Conservation (phyloP, 2,888 invertebrate genomes). For the Caenorhabditis sp. region DNA sequence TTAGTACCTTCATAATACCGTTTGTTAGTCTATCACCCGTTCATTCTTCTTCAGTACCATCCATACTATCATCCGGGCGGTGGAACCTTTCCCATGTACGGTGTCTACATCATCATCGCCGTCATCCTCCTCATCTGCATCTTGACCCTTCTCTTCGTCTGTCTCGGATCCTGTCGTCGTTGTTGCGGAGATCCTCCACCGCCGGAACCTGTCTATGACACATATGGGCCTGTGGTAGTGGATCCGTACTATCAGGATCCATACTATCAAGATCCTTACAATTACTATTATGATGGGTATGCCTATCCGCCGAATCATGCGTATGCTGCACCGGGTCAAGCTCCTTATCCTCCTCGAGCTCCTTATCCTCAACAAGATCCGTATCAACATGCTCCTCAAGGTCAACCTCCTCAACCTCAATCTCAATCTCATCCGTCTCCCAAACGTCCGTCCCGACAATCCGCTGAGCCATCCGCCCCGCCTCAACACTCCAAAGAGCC, state of each 20-base stretch:
- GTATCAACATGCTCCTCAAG: too few relatives aligned
- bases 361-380: too few relatives aligned
- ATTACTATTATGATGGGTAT: constrained; percentile 24
- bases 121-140: constrained; percentile 20
- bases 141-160: constrained; percentile 11
- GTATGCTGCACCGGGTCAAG: constrained; percentile 3
- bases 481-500: too few relatives aligned
- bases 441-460: too few relatives aligned
- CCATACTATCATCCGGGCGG: constrained; percentile 26
- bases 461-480: too few relatives aligned
- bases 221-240: constrained; percentile 16
- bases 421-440: too few relatives aligned
- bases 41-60: constrained; percentile 30
- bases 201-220: constrained; percentile 22
- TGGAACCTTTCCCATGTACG: constrained; percentile 39
- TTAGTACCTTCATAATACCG: background rate
- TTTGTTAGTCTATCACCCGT: too few relatives aligned
- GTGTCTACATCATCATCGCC: constrained; percentile 28
- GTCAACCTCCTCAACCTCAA: too few relatives aligned
- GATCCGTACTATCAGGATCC: constrained; percentile 37
- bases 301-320: constrained; percentile 28
- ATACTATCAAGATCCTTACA: too few relatives aligned
- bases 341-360: background rate
- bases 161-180: constrained; percentile 20
- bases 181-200: constrained; percentile 5